A percentile compares a stretch with the other conserved stretches of the same genome.
Evolutionary conservation across 2,888 invertebrate species (phyloP).

Genomic region (Prosopocoilus inquinatus): DNA sequence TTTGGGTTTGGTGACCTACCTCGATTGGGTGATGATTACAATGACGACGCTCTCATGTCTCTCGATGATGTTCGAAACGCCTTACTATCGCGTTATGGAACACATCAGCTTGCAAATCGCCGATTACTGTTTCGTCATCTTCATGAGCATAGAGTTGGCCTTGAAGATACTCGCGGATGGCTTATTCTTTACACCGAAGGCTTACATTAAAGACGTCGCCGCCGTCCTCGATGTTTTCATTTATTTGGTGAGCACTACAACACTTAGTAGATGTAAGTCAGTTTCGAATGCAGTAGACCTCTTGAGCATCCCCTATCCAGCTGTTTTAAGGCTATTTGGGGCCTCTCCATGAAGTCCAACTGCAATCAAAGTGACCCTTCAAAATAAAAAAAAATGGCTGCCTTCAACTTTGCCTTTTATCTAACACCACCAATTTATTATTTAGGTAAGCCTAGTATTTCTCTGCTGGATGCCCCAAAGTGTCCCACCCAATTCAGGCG

Average conservation of each 20-base stretch:
- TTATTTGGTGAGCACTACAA: conserved; percentile 75
- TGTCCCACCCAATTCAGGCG: conserved; percentile 90
- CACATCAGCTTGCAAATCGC: conserved; percentile 90
- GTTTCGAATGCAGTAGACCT: no score
- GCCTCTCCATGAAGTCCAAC: neutral
- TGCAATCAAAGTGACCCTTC: no score
- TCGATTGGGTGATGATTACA: conserved; percentile 99
- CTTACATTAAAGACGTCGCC: conserved; percentile 96
- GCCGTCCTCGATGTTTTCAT: conserved; percentile 97
- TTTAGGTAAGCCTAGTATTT: conserved; percentile 89
- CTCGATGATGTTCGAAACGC: conserved; percentile 99
- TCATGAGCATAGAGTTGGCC: conserved; percentile 95
- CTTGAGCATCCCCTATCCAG: no score
- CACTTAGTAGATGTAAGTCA: no score
- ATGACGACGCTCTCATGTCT: conserved; percentile 96
- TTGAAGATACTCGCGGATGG: conserved; percentile 97
- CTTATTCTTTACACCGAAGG: conserved; percentile 97
- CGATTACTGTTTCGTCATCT: conserved; percentile 96
- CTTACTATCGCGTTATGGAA: conserved; percentile 90
- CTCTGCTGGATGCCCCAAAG: conserved; percentile 93
- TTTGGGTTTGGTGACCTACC: conserved; percentile 93
- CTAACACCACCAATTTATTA: conserved; percentile 6
- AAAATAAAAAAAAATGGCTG: no score
- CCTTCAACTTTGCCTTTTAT: conserved; percentile 3
- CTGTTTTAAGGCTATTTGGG: no score